Percentiles rank a stretch among this genome's conserved stretches.
phyloP scores from a whole-genome alignment of 2,797 vertebrate genomes.

The Danio jaintianensis region DNA sequence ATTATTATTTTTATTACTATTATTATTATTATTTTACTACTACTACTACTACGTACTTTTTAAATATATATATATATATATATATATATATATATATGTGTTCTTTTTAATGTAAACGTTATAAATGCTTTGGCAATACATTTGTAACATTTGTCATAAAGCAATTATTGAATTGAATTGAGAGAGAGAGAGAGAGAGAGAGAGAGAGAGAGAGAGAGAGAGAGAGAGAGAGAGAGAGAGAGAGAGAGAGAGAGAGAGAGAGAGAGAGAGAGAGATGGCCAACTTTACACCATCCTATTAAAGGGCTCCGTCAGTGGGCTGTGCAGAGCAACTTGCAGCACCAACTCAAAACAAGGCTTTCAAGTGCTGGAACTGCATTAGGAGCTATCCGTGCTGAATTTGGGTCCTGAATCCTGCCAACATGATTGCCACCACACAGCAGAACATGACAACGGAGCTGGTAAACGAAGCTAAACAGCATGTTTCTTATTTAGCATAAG shows the following conservation, averaged over 20 bases:
- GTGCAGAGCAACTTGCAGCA: slow-evolving; percentile 53
- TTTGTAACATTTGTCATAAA: no score
- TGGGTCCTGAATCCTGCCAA: slow-evolving; percentile 64
- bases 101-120: no score
- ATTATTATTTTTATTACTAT: no score
- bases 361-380: slow-evolving; percentile 36
- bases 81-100: no score
- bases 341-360: slow-evolving; percentile 41
- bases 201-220: slow-evolving; percentile 28
- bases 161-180: no score
- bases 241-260: slow-evolving; percentile 47
- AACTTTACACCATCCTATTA: slow-evolving; percentile 46
- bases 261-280: slow-evolving; percentile 26
- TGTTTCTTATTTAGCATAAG: slow-evolving; percentile 24
- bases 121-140: no score
- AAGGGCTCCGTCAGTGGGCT: slow-evolving; percentile 39
- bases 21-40: no score
- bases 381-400: slow-evolving; percentile 9
- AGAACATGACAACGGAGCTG: slow-evolving; percentile 83
- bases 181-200: slow-evolving; percentile 2
- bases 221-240: slow-evolving; percentile 38
- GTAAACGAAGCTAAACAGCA: slow-evolving; percentile 67
- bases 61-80: no score
- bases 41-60: no score
- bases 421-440: slow-evolving; percentile 87